Evolutionary conservation across 1,140 invertebrate genomes (phyloP), one percentile per base, ranked within the genome.

Genomic region (Heliconius hewitsoni): DNA sequence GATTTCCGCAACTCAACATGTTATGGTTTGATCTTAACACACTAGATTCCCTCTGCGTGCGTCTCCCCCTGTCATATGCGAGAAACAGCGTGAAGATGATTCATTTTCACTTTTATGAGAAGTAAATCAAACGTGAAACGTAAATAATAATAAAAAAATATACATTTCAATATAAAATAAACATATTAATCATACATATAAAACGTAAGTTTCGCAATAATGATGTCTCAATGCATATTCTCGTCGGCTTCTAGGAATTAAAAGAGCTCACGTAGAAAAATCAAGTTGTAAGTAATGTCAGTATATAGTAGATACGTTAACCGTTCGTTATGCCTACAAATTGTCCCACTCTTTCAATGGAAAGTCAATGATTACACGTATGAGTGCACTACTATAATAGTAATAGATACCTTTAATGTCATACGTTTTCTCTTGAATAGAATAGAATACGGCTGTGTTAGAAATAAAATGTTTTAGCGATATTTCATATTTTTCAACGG

Each of bases 351-450:
- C 78, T 81, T 82, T 85, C 70, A 78, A 78, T 87, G 75, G 87
- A 90, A 89, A 89, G 89, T 83, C 81, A 76, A 73, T 83, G 82
- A 87, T 89, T 88, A 89, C 82, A 87, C 83, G 86, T 85, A 79
- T 84, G 86, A 90, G 78, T 86, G 85, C 83, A 76, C 84, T 86
- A 85, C 83, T 34, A 74, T 75, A 70, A 75, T 71, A 52, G 42
- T 77, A 27, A 71, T 71, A 71, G 71, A 46, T 80, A 75, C 78
- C 73, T 75, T 57, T 79, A 76, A 82, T 76, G 78, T 81, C 73
- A 66, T 66, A 66, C 60, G 27, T 66, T 66, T 66, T 66, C 60
- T 66, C 60, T 66, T 13, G 60, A 66, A 66, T 23, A 27, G 60
- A 66, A 66, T 23, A 57, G 23, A 30, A 30, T 11, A n/a, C 11